phyloP scores from a whole-genome alignment of 2,797 vertebrate genomes.

The Sandelia bainsii region DNA sequence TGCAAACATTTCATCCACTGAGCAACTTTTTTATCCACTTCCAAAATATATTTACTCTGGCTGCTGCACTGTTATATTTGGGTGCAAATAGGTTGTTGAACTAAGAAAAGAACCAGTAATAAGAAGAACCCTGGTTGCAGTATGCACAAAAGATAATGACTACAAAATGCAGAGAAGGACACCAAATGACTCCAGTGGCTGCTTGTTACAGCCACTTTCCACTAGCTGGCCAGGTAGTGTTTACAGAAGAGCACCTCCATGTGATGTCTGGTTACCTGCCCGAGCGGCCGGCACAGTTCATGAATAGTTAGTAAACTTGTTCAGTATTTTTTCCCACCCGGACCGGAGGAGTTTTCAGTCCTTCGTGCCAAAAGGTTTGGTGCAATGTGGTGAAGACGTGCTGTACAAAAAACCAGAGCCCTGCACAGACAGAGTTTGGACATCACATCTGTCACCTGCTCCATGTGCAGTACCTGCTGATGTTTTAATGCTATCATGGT shows the following conservation, averaged over 20 bases:
- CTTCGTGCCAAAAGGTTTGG: conserved; percentile 26
- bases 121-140: conserved; percentile 63
- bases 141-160: conserved; percentile 13
- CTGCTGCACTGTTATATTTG: background rate
- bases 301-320: conserved; percentile 8
- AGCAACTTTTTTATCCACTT: background rate
- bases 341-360: conserved; percentile 40
- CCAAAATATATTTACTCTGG: background rate
- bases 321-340: background rate
- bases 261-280: conserved; percentile 22
- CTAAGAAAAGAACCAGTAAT: conserved; percentile 9
- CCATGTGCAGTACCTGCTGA: conserved; percentile 2
- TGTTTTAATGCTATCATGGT: background rate
- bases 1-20: background rate
- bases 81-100: background rate
- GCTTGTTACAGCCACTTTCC: conserved; percentile 1
- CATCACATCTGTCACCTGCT: conserved; percentile 7
- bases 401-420: conserved; percentile 37
- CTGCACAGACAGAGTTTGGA: conserved; percentile 24
- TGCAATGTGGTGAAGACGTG: conserved; percentile 26
- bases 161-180: conserved; percentile 44
- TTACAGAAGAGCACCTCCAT: conserved; percentile 5
- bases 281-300: conserved; percentile 14
- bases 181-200: conserved; percentile 21
- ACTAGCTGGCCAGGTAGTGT: conserved; percentile 2